Evolutionary conservation across 2,888 invertebrate species (phyloP), one percentile per base, ranked within the genome.

Genomic region (Arrhopalites spinosus): DNA sequence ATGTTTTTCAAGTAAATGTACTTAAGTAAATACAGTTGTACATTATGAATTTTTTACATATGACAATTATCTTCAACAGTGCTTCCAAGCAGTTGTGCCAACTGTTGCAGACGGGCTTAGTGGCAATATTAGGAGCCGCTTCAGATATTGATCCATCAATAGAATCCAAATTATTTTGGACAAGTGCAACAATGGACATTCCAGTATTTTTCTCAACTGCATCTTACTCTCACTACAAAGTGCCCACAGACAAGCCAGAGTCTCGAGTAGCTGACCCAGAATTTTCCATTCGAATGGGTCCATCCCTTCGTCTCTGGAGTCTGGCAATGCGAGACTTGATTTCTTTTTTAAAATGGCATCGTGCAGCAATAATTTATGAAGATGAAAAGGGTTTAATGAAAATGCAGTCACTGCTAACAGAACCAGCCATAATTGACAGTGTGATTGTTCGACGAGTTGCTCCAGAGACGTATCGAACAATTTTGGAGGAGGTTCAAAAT

Each of bases 71-170:
- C n/a, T n/a, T n/a, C n/a, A n/a, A n/a, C n/a, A n/a, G n/a, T n/a
- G 90, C 93, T n/a, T 90, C 90, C 79, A 92, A 92, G 84, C 79
- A 80, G 20, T 59, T 82, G 8, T 82, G 82, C 61, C 75, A 78
- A 70, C 63, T 82, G 8, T 73, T 82, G 29, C 75, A 76, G 13
- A 78, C 76, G 0, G 81, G 81, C 20, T 53, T 82, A 3, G 79
- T 82, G 0, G 79, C 79, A 0, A 80, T 82, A 17, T 71, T 82
- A 3, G 81, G 81, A 8, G 80, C 77, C 20, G 77, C 79, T 1
- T 79, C 71, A 17, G 74, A 74, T 45, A 7, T 74, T 8, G 82
- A 82, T 53, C 81, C 82, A 0, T 80, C 80, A 11, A 67, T 81
- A 20, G 82, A 82, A 78, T 81, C 79, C 79, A 80, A 79, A 69